phyloP scores from a whole-genome alignment of 2,797 vertebrate species.

The Alfaro cultratus region DNA sequence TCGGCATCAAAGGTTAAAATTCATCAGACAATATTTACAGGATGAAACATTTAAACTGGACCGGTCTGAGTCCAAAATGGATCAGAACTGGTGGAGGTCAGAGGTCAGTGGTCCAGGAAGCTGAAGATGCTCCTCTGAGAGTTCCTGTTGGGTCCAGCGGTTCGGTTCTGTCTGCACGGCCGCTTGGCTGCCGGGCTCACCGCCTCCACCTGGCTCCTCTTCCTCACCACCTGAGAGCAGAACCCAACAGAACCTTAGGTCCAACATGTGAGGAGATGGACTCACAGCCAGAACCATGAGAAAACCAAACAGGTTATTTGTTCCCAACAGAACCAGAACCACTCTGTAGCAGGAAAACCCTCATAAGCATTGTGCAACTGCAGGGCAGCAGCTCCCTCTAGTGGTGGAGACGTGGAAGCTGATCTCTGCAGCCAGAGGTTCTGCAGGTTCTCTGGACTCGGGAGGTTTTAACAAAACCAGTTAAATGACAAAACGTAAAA shows the following conservation, averaged over 20 bases:
- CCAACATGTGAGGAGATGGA: not conserved
- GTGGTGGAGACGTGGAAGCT: not conserved
- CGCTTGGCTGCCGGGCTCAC: conserved; percentile 75
- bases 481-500: no score
- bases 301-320: not conserved
- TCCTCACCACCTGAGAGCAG: conserved; percentile 73
- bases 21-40: conserved; percentile 75
- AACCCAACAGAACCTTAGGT: not conserved
- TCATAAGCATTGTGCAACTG: not conserved
- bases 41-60: conserved; percentile 59
- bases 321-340: not conserved
- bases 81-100: not conserved
- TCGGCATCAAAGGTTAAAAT: conserved; percentile 28
- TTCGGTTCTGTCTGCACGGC: conserved; percentile 60
- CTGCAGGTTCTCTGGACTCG: not conserved
- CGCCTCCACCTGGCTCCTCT: conserved; percentile 51
- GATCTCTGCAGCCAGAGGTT: not conserved
- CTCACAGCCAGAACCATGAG: not conserved
- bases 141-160: conserved; percentile 23
- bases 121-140: conserved; percentile 81
- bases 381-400: not conserved
- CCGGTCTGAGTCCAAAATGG: not conserved
- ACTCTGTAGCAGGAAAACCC: not conserved
- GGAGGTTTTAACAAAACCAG: not conserved
- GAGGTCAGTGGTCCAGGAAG: conserved; percentile 77